A percentile compares a stretch with the other conserved stretches of the same genome.
phyloP scores from a whole-genome alignment of 1,140 invertebrate genomes.

The Ceratina japonica region DNA sequence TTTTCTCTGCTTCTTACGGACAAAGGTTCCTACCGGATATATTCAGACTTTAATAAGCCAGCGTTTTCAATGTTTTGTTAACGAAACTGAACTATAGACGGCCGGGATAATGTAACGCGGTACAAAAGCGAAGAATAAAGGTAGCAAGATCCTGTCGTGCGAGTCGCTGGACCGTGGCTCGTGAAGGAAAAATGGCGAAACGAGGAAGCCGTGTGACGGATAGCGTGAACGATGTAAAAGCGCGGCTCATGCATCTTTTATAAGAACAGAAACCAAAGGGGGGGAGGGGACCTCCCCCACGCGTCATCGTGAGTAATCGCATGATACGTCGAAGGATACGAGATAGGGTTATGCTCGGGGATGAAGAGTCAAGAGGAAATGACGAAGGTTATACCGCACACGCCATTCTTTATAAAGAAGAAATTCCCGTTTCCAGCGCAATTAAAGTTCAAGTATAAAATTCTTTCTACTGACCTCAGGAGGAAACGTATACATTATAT shows the following conservation, averaged over 20 bases:
- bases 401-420: conserved; percentile 3
- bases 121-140: too few species aligned
- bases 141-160: not conserved
- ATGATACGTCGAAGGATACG: conserved; percentile 13
- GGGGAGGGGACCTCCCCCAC: conserved; percentile 7
- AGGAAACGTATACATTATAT: too few species aligned
- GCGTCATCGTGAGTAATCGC: conserved; percentile 42
- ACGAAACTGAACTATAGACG: not conserved
- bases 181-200: conserved; percentile 36
- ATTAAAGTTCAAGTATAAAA: too few species aligned
- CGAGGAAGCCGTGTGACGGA: conserved; percentile 36
- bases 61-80: not conserved
- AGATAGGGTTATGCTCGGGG: not conserved
- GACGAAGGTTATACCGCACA: conserved; percentile 21
- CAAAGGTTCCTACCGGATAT: not conserved
- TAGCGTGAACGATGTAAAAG: conserved; percentile 32
- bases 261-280: conserved; percentile 41
- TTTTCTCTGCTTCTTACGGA: too few species aligned
- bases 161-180: not conserved
- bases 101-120: not conserved
- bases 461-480: too few species aligned
- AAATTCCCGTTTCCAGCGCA: not conserved
- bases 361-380: conserved; percentile 16
- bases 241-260: conserved; percentile 59
- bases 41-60: conserved; percentile 3